A percentile compares a stretch with the other conserved stretches of the same genome.
Evolutionary conservation across 2,888 invertebrate species (phyloP).

Genomic region (Gandaritis pyraliata): DNA sequence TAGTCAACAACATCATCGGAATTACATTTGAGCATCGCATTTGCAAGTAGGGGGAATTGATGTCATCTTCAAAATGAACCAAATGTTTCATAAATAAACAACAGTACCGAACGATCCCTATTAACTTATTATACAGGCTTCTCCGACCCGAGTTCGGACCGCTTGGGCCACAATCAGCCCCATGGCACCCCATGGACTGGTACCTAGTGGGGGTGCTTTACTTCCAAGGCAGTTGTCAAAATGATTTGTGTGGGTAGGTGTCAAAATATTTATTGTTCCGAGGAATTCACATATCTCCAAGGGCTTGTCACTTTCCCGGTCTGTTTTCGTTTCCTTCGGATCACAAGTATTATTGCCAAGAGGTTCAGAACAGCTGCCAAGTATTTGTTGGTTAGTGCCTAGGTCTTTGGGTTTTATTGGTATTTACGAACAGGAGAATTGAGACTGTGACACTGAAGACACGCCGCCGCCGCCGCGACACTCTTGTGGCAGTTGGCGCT

Average conservation of each 20-base stretch:
- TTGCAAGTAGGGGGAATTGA: slow-evolving; percentile 14
- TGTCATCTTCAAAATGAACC: slow-evolving; percentile 29
- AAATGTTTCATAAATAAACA: neutral
- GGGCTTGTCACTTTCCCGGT: slow-evolving; percentile 30
- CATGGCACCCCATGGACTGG: too few relatives aligned
- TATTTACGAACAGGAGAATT: slow-evolving; percentile 53
- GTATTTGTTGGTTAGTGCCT: slow-evolving; percentile 50
- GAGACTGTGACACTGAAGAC: slow-evolving; percentile 53
- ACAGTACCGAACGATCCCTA: too few relatives aligned
- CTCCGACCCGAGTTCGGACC: neutral
- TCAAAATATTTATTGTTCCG: neutral
- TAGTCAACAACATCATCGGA: slow-evolving; percentile 34
- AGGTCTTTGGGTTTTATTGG: slow-evolving; percentile 52
- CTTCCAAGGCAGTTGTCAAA: neutral
- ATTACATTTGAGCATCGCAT: slow-evolving; percentile 8
- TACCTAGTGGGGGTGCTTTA: too few relatives aligned
- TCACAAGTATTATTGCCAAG: slow-evolving; percentile 62
- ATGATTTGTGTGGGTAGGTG: neutral
- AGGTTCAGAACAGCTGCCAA: slow-evolving; percentile 66
- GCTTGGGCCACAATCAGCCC: neutral
- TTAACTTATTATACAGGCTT: too few relatives aligned
- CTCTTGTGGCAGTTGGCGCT: slow-evolving; percentile 63
- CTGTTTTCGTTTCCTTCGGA: slow-evolving; percentile 31
- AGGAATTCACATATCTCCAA: slow-evolving; percentile 20
- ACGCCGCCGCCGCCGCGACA: slow-evolving; percentile 54